phyloP scores from a whole-genome alignment of 1,140 invertebrate genomes.

The Arctopsyche grandis region DNA sequence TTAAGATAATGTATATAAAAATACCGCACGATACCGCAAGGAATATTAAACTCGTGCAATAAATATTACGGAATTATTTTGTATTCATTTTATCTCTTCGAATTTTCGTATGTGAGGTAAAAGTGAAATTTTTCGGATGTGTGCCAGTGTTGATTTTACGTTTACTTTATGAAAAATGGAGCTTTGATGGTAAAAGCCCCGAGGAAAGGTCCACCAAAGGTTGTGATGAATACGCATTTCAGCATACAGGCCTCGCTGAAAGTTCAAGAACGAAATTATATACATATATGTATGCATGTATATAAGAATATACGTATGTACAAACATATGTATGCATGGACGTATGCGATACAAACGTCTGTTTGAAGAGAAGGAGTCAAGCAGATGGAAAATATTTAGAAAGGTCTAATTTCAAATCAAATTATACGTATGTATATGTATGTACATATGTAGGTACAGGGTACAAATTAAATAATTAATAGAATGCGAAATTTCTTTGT shows the following conservation, averaged over 20 bases:
- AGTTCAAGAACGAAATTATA: neutral
- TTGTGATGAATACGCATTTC: slow-evolving; percentile 30
- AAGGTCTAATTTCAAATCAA: no score
- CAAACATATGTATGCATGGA: neutral
- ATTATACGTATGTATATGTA: no score
- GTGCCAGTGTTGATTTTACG: slow-evolving; percentile 28
- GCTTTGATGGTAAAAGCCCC: slow-evolving; percentile 31
- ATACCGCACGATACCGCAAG: neutral
- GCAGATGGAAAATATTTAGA: no score
- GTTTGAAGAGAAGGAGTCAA: no score
- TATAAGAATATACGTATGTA: neutral
- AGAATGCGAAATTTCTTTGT: no score
- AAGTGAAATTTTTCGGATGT: slow-evolving; percentile 15
- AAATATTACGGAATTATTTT: slow-evolving; percentile 25
- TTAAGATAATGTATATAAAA: neutral
- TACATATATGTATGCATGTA: neutral
- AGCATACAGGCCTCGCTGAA: neutral
- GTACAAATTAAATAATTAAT: no score
- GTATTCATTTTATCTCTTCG: neutral
- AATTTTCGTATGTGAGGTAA: neutral
- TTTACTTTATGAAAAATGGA: slow-evolving; percentile 30
- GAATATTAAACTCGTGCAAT: neutral
- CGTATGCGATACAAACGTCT: no score
- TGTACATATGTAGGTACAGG: no score
- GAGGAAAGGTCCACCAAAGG: slow-evolving; percentile 21